Base-by-base conservation (phyloP, 2,888 invertebrate species). In the Graphium colonna region DNA sequence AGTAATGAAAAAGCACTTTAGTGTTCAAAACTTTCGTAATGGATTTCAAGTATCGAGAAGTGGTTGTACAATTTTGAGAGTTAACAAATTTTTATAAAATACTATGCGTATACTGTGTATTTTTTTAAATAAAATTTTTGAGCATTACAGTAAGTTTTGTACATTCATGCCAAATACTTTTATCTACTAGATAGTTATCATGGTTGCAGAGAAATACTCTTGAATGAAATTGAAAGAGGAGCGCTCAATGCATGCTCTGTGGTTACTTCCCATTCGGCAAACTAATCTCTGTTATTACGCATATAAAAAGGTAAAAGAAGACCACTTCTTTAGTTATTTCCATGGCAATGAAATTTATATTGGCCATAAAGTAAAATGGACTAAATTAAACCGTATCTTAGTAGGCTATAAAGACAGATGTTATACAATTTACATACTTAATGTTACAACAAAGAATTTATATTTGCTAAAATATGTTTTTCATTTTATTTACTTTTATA, bases 391-490 rank as follows among this genome's bases (percentile, higher is more conserved):
- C 33, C 33, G n/a, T 33, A 10, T 33, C 33, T 33, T 3, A 33
- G n/a, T 33, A 10, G 33, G 9, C 3, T 9, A n/a, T 33, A 33
- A 33, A 33, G 33, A 5, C 33, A 3, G 33, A 3, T 33, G 9
- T 33, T 33, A n/a, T 33, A 41, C 48, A 45, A 52, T 28, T 44
- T 31, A 52, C 55, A 55, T 49, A 52, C 55, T 53, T 56, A 47
- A 44, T 45, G 13, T 21, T n/a, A n/a, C n/a, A n/a, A n/a, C n/a
- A 33, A n/a, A n/a, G 9, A 10, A 33, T 33, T 33, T 33, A 8
- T 7, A 4, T 7, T 28, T 28, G 28, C 28, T 7, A 28, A 4
- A 28, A 28, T 9, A 33, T 33, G 3, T 33, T n/a, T 33, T 3
- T 33, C 8, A 33, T n/a, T 33, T 33, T 9, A 5, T n/a, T n/a